These are phyloP conservation scores for Propithecus perrieri DNA, from an alignment of 2,797 vertebrate species.

Conservation along the genomic window DNA sequence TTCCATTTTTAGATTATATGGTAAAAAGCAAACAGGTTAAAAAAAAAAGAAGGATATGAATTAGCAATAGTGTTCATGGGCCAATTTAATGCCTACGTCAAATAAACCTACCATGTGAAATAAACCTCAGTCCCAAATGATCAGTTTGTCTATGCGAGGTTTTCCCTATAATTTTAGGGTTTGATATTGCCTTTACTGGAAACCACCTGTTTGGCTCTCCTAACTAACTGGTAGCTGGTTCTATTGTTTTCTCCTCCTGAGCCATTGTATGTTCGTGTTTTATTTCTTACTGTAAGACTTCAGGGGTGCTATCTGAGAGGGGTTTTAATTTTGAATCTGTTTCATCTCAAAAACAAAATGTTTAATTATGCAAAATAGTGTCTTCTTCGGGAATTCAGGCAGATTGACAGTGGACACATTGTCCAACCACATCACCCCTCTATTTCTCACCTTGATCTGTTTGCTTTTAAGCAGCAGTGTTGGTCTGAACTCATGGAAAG, in stretches of 20 bases:
- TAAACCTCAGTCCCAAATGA: background rate
- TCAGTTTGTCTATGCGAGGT: background rate
- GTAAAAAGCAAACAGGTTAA: background rate
- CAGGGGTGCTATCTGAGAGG: background rate
- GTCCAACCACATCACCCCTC: background rate
- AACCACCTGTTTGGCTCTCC: background rate
- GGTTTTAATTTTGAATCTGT: background rate
- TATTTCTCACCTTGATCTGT: background rate
- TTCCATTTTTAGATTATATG: background rate
- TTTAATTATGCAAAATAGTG: background rate
- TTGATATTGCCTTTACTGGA: background rate
- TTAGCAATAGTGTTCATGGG: background rate
- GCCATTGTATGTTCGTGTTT: background rate
- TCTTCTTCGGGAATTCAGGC: background rate
- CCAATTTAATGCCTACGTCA: background rate
- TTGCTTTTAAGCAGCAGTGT: background rate
- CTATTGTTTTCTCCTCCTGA: background rate
- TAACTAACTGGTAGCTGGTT: background rate
- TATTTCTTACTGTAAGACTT: background rate
- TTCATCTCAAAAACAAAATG: slow-evolving; percentile 21
- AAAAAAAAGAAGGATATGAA: background rate
- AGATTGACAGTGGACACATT: background rate
- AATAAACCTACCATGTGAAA: background rate
- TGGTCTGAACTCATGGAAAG: background rate
- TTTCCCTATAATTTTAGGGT: background rate